These are phyloP conservation scores for Zoanthus gigantus DNA, from an alignment of 92 coral and sea anemone species.

Conservation along the genomic window DNA sequence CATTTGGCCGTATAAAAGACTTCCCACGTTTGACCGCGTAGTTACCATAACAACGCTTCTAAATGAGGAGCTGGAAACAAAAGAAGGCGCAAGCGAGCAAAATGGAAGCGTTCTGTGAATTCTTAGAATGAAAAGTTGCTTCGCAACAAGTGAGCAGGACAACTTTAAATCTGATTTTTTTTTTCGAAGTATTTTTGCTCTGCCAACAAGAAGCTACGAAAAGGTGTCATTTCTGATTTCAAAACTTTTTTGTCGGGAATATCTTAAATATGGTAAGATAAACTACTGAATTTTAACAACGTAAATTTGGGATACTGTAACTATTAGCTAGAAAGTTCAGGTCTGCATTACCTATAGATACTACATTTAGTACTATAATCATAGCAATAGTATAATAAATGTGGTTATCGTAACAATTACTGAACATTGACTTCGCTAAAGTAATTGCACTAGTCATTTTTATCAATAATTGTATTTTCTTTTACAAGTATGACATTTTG, in stretches of 20 bases:
- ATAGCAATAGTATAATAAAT: too few relatives aligned
- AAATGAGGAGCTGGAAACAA: constrained; percentile 17
- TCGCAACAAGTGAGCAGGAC: constrained; percentile 17
- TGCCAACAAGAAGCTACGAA: neutral
- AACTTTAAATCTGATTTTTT: neutral
- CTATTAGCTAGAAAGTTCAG: too few relatives aligned
- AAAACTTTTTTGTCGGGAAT: neutral
- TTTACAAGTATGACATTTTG: too few relatives aligned
- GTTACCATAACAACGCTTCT: constrained; percentile 37
- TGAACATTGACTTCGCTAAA: too few relatives aligned
- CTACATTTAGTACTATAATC: too few relatives aligned
- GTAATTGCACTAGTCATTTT: too few relatives aligned
- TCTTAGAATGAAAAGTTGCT: constrained; percentile 20
- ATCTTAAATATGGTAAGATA: constrained; percentile 13
- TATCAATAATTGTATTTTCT: too few relatives aligned
- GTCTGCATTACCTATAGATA: too few relatives aligned
- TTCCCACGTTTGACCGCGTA: neutral
- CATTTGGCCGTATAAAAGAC: too few relatives aligned
- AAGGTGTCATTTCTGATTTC: neutral
- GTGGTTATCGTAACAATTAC: too few relatives aligned
- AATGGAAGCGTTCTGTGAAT: constrained; percentile 19
- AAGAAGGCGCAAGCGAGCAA: neutral
- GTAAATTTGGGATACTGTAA: too few relatives aligned
- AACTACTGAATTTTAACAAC: too few relatives aligned
- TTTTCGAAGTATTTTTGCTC: neutral